Percentiles rank a stretch among this genome's conserved stretches.
Evolutionary conservation across 2,113 vertebrate genomes (phyloP).

Genomic region (Mastomys coucha): DNA sequence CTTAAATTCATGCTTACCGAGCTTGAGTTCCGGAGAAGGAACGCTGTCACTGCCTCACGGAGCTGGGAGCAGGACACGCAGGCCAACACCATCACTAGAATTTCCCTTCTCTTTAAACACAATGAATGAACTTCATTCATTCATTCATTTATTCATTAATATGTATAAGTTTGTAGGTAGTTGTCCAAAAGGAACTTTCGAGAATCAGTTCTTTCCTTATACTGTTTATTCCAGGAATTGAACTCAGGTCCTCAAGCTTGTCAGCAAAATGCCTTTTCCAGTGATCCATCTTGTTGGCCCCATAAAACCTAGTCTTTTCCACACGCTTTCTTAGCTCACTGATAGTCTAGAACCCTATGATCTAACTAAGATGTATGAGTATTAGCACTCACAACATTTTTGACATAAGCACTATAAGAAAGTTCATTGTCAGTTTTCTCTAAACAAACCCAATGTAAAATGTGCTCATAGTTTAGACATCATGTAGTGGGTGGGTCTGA

Average conservation of each 20-base stretch:
- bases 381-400: not conserved
- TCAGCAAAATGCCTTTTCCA: not conserved
- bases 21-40: no score
- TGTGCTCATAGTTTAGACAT: no score
- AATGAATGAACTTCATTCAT: no score
- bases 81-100: no score
- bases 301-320: not conserved
- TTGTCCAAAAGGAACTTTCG: not conserved
- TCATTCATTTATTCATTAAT: not conserved
- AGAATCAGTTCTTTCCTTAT: not conserved
- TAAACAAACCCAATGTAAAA: not conserved
- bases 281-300: not conserved
- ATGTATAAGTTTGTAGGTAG: not conserved
- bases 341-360: not conserved
- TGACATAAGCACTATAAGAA: not conserved
- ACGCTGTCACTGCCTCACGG: no score
- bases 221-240: not conserved
- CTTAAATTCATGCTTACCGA: no score
- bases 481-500: not conserved
- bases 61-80: no score
- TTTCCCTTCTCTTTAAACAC: no score
- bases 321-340: not conserved
- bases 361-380: not conserved
- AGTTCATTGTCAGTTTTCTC: not conserved
- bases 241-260: not conserved